Conservation (phyloP, 2,888 invertebrate genomes). For the Lissocephala sabroskyi region DNA sequence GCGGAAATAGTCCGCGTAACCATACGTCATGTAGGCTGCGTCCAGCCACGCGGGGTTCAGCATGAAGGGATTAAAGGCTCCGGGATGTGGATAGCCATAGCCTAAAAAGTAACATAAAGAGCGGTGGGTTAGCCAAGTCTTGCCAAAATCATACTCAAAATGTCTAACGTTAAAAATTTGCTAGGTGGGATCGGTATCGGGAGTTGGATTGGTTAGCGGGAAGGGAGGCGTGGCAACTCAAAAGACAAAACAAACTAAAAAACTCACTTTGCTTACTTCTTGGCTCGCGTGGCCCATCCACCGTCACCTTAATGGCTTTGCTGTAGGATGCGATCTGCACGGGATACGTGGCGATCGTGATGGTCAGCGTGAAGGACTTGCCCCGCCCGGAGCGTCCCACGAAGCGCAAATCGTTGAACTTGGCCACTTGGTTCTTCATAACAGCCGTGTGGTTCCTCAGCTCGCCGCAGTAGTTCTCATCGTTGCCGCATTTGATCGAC, state of each 20-base stretch:
- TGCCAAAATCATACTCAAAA: too few relatives aligned
- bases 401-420: constrained; percentile 98
- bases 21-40: constrained; percentile 86
- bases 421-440: constrained; percentile 98
- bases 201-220: too few relatives aligned
- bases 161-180: too few relatives aligned
- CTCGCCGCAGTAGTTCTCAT: constrained; percentile 97
- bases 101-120: constrained; percentile 74
- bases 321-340: constrained; percentile 92
- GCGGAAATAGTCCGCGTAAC: constrained; percentile 81
- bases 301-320: constrained; percentile 99
- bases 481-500: constrained; percentile 95
- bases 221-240: not conserved
- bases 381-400: constrained; percentile 98
- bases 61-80: constrained; percentile 84
- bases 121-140: constrained; percentile 8
- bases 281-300: constrained; percentile 98
- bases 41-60: constrained; percentile 90
- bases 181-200: too few relatives aligned
- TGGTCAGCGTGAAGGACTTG: constrained; percentile 95
- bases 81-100: constrained; percentile 86
- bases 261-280: constrained; percentile 96
- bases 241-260: constrained; percentile 54
- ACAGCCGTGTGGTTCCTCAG: constrained; percentile 93
- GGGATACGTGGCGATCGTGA: constrained; percentile 84